phyloP scores from a whole-genome alignment of 2,888 invertebrate species.

The Spicauda simplicius region DNA sequence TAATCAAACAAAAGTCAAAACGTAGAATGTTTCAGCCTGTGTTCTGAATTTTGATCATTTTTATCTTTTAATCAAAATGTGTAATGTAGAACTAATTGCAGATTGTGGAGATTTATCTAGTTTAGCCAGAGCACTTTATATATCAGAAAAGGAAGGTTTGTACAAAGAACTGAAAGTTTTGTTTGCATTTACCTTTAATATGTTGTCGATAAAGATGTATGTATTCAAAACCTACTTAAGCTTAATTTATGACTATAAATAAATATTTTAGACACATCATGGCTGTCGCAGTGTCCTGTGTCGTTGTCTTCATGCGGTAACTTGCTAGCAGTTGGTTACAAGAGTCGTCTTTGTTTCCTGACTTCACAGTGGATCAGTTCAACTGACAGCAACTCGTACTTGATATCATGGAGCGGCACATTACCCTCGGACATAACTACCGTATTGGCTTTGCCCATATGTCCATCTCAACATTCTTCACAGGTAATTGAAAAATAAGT shows the following conservation, averaged over 20 bases:
- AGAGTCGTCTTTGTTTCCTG: constrained; percentile 70
- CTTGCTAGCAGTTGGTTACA: constrained; percentile 69
- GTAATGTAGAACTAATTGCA: constrained; percentile 87
- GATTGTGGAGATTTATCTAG: constrained; percentile 85
- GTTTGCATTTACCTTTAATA: too few relatives aligned
- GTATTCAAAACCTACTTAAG: too few relatives aligned
- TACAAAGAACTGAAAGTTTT: background rate
- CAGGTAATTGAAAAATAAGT: constrained; percentile 56
- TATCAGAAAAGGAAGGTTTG: constrained; percentile 78
- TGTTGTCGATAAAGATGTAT: too few relatives aligned
- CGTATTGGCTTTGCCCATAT: constrained; percentile 69
- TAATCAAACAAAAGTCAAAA: too few relatives aligned
- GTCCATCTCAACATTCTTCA: constrained; percentile 75
- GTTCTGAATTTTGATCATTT: background rate
- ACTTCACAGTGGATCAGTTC: constrained; percentile 78
- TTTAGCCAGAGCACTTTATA: constrained; percentile 84
- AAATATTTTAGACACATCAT: constrained; percentile 66
- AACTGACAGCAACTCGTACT: constrained; percentile 70
- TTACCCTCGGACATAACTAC: constrained; percentile 69
- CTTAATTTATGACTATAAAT: too few relatives aligned
- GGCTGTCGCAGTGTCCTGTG: constrained; percentile 73
- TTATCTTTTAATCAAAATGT: constrained; percentile 54
- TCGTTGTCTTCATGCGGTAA: constrained; percentile 77
- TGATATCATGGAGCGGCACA: constrained; percentile 79
- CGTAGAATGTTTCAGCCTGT: too few relatives aligned